Percentiles rank a stretch among this genome's conserved stretches.
Conservation (phyloP, 2,113 vertebrate species). For the Cettia cetti region DNA sequence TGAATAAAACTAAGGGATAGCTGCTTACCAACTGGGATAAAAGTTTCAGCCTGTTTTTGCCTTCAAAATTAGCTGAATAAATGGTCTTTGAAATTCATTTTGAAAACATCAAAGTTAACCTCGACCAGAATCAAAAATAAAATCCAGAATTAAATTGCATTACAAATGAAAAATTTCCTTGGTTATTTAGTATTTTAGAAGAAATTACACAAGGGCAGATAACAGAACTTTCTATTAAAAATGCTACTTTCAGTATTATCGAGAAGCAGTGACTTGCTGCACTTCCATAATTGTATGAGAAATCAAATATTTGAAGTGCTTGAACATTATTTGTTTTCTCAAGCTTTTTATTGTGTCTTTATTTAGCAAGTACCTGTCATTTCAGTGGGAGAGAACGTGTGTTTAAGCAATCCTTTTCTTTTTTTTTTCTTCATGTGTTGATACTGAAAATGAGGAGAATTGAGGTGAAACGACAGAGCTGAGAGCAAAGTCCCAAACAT, state of each 20-base stretch:
- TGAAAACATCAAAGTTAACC: slow-evolving; percentile 71
- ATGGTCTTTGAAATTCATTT: slow-evolving; percentile 72
- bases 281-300: neutral
- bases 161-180: slow-evolving; percentile 62
- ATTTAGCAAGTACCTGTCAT: neutral
- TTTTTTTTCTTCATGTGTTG: neutral
- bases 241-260: neutral
- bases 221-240: slow-evolving; percentile 28
- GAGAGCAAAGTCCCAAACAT: neutral
- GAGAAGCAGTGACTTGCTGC: neutral
- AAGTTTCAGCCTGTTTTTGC: slow-evolving; percentile 75
- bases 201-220: neutral
- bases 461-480: neutral
- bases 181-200: slow-evolving; percentile 15
- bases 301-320: neutral
- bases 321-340: neutral
- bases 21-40: slow-evolving; percentile 76
- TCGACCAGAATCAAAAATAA: slow-evolving; percentile 63
- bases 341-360: neutral
- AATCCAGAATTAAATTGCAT: slow-evolving; percentile 62
- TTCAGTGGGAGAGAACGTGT: neutral
- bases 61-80: slow-evolving; percentile 75
- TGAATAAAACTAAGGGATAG: slow-evolving; percentile 81
- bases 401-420: neutral
- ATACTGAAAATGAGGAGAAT: neutral